Evolutionary conservation across 2,888 invertebrate genomes (phyloP), one percentile per base, ranked within the genome.

Genomic region (Sarcophaga carnaria): DNA sequence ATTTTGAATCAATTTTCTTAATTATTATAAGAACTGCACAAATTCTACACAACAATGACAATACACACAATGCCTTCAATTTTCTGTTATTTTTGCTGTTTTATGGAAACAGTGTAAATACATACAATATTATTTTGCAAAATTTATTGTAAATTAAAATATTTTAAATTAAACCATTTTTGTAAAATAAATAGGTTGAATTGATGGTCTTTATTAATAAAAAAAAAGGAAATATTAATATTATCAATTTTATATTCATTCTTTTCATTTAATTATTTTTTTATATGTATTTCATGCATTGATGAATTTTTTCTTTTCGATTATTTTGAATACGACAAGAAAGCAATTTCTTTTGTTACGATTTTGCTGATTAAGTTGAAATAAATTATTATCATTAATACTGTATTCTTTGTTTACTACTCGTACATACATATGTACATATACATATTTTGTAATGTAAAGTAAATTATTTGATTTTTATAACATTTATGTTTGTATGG

Each of bases 271-370:
- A 10, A 63, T 74, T 74, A 11, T 54, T 37, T 37, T 47, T 25
- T 63, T 71, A 2, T 37, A 25, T 37, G 11, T 12, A 37, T 59
- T 76, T 25, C 62, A 82, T 22, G n/a, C 27, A 72, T 63, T 74
- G 72, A 80, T 79, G 72, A 79, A 72, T 79, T 8, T 37, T 37
- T 37, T 37, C 37, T 66, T 54, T 83, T 69, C 69, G 54, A 62
- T 80, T 74, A 74, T 66, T 59, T 62, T 83, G 62, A 74, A 60
- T 79, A 60, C 27, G 71, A 37, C 72, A 72, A 71, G 76, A 37
- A 37, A 37, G 37, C 10, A 20, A 64, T 64, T 37, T 27, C 22
- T 67, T 69, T 75, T 75, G 67, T 77, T 71, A 45, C 60, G 70
- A 54, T 54, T 45, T 37, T 22, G 11, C 63, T 76, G 74, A 59